Conservation (phyloP, 1,140 invertebrate species). For the Dendrolimus kikuchii region DNA sequence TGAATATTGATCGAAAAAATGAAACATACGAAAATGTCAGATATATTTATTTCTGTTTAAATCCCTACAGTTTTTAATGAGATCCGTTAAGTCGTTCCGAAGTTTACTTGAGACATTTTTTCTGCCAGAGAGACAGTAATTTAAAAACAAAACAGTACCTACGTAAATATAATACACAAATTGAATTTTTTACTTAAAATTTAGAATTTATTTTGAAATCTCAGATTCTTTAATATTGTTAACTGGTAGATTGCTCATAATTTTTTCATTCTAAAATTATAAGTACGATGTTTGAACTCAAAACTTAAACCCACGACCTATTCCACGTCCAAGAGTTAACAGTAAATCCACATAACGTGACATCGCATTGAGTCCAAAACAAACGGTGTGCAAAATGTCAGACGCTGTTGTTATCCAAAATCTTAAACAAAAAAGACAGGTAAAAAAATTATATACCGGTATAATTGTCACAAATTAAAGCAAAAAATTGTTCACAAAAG, state of each 20-base stretch:
- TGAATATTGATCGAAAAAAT: too few species aligned
- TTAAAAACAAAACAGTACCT: neutral
- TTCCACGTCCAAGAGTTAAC: conserved; percentile 30
- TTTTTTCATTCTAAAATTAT: neutral
- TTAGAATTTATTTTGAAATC: too few species aligned
- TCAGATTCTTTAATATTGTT: too few species aligned
- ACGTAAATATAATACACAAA: neutral
- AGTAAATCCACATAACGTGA: conserved; percentile 35
- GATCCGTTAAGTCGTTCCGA: too few species aligned
- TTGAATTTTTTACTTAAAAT: too few species aligned
- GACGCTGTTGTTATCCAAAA: conserved; percentile 32
- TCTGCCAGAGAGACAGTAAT: neutral
- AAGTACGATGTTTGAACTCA: conserved; percentile 1
- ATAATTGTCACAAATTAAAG: conserved; percentile 73
- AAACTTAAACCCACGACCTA: neutral
- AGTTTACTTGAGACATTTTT: too few species aligned
- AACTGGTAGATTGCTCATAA: too few species aligned
- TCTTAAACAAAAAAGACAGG: conserved; percentile 53
- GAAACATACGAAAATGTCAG: too few species aligned
- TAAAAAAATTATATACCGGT: conserved; percentile 70
- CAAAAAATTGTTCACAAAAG: conserved; percentile 65
- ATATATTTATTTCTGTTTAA: too few species aligned
- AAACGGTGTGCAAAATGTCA: conserved; percentile 58
- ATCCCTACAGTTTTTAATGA: too few species aligned
- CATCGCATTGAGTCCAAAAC: conserved; percentile 37